Evolutionary conservation across 2,797 vertebrate genomes (phyloP).

Genomic region (Thalassophryne amazonica): DNA sequence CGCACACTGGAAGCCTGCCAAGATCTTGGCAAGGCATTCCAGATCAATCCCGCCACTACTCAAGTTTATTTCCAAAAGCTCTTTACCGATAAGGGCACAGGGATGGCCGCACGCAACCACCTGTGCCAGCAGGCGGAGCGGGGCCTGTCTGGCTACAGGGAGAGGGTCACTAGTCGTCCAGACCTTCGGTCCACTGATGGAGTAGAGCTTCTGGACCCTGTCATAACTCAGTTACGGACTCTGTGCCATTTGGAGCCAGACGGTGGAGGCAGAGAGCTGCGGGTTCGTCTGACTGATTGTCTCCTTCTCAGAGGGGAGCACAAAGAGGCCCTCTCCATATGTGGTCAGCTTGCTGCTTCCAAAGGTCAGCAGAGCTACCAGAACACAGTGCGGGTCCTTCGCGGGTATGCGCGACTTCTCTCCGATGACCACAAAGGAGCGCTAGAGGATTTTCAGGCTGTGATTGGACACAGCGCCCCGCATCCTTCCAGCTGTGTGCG

Average conservation of each 20-base stretch:
- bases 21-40: constrained; percentile 85
- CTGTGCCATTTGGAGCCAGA: constrained; percentile 81
- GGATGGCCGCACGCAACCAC: constrained; percentile 55
- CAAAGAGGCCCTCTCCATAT: constrained; percentile 78
- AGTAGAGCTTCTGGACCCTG: constrained; percentile 81
- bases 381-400: constrained; percentile 85
- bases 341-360: constrained; percentile 81
- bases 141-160: constrained; percentile 80
- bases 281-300: constrained; percentile 86
- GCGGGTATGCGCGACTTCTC: constrained; percentile 87
- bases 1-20: constrained; percentile 64
- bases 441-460: constrained; percentile 87
- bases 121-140: constrained; percentile 79
- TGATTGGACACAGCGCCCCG: constrained; percentile 84
- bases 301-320: constrained; percentile 84
- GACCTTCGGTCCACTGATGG: constrained; percentile 82
- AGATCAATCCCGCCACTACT: constrained; percentile 73
- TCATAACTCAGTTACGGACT: constrained; percentile 76
- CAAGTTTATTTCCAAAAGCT: constrained; percentile 74
- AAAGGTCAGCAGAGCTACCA: constrained; percentile 76
- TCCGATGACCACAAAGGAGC: constrained; percentile 75
- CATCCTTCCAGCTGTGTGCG: constrained; percentile 89
- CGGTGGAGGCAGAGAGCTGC: constrained; percentile 74
- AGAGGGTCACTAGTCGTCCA: constrained; percentile 73
- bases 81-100: constrained; percentile 67